A percentile compares a stretch with the other conserved stretches of the same genome.
Evolutionary conservation across 2,888 invertebrate genomes (phyloP).

Genomic region (Epinotia demarniana): DNA sequence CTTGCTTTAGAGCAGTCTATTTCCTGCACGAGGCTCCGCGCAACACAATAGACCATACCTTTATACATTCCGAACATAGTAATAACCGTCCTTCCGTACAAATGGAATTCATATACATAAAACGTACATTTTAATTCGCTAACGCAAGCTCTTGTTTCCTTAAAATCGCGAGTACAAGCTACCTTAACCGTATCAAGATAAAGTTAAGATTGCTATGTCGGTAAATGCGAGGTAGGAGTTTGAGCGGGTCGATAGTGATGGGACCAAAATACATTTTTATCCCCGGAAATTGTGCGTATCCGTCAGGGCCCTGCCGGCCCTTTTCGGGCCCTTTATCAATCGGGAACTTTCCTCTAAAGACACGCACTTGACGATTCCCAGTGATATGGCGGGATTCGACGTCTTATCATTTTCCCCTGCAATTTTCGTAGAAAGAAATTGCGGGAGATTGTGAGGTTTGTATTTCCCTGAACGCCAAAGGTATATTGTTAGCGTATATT

Average conservation of each 20-base stretch:
- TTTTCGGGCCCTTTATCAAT: slow-evolving; percentile 68
- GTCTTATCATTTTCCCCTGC: neutral
- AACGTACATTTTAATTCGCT: slow-evolving; percentile 1
- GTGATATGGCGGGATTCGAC: slow-evolving; percentile 8
- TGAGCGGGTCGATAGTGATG: neutral
- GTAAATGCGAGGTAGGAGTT: neutral
- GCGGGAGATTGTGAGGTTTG: too few relatives aligned
- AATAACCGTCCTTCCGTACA: slow-evolving; percentile 39
- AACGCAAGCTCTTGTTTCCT: neutral
- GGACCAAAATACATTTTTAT: slow-evolving; percentile 50
- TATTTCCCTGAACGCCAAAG: too few relatives aligned
- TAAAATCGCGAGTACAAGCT: neutral
- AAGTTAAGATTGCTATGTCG: neutral
- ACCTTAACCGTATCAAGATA: neutral
- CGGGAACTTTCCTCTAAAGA: slow-evolving; percentile 47
- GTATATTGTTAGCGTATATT: neutral
- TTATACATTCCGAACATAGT: slow-evolving; percentile 34
- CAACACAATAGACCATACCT: slow-evolving; percentile 27
- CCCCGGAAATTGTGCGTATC: slow-evolving; percentile 50
- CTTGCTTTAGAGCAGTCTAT: slow-evolving; percentile 23
- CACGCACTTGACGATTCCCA: slow-evolving; percentile 34
- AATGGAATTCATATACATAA: slow-evolving; percentile 28
- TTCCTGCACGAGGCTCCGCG: slow-evolving; percentile 6
- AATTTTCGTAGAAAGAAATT: neutral
- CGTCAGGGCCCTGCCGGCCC: slow-evolving; percentile 43